Percentiles rank a stretch among this genome's conserved stretches.
Conservation (phyloP, 64 coral and sea anemone species). For the Pocillopora verrucosa region DNA sequence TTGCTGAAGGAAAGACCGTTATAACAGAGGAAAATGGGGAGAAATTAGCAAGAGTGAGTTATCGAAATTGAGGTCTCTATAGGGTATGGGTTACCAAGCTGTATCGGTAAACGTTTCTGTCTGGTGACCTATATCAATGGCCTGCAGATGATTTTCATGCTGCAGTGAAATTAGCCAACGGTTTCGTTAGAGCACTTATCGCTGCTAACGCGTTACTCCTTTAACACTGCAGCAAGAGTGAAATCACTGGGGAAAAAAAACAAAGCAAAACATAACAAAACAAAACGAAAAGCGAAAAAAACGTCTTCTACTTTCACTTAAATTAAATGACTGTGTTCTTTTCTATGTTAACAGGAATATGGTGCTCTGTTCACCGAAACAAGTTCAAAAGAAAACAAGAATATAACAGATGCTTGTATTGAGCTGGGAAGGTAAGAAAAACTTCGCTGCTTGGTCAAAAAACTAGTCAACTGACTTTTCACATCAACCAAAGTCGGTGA, state of each 20-base stretch:
- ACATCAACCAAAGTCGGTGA: not conserved
- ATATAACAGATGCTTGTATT: conserved; percentile 78
- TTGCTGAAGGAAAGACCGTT: conserved; percentile 74
- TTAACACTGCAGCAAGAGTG: too few relatives aligned
- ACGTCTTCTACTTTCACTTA: too few relatives aligned
- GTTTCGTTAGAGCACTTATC: too few relatives aligned
- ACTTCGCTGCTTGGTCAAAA: not conserved
- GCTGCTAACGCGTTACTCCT: too few relatives aligned
- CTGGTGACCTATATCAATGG: too few relatives aligned
- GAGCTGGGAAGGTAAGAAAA: conserved; percentile 85
- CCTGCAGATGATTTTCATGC: too few relatives aligned
- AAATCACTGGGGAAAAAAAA: not conserved
- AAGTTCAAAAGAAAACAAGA: conserved; percentile 88
- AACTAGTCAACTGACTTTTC: not conserved
- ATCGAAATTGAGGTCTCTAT: not conserved
- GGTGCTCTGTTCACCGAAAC: conserved; percentile 92
- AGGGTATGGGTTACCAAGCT: too few relatives aligned
- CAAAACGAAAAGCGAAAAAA: too few relatives aligned
- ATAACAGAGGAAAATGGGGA: conserved; percentile 76
- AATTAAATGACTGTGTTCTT: not conserved
- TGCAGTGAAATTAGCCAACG: too few relatives aligned
- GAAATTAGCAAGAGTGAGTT: conserved; percentile 80
- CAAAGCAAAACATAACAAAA: not conserved
- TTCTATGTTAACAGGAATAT: conserved; percentile 63
- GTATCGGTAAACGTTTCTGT: too few relatives aligned